Evolutionary conservation across 1,140 invertebrate genomes (phyloP).

Genomic region (Drosophila sturtevanti): DNA sequence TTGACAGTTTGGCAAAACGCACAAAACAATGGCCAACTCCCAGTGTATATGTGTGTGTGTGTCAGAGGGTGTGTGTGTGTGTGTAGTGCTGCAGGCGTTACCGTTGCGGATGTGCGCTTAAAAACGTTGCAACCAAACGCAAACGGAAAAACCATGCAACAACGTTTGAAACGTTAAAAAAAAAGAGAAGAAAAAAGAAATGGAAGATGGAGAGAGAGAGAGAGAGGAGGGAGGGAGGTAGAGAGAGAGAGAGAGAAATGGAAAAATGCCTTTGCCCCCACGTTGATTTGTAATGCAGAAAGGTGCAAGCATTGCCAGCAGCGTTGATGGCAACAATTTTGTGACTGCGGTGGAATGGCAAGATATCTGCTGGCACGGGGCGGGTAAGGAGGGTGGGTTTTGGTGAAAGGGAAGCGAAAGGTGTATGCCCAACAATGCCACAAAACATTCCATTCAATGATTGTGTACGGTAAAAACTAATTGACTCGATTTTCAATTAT

Average conservation of each 20-base stretch:
- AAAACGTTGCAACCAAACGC: constrained; percentile 43
- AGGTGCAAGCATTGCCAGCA: constrained; percentile 63
- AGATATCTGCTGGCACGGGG: background rate
- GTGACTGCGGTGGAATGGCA: too few species aligned
- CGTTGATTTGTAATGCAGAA: constrained; percentile 76
- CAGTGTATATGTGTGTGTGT: background rate
- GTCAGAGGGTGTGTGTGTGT: constrained; percentile 34
- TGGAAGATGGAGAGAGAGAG: too few species aligned
- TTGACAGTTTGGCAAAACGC: constrained; percentile 80
- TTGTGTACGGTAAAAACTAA: constrained; percentile 48
- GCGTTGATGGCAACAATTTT: constrained; percentile 37
- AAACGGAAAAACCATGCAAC: constrained; percentile 16
- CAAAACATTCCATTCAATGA: constrained; percentile 54
- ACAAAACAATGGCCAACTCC: constrained; percentile 51
- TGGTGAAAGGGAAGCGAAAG: background rate
- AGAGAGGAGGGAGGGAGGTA: too few species aligned
- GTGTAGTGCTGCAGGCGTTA: constrained; percentile 74
- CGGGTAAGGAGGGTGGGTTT: background rate
- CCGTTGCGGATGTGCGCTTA: constrained; percentile 70
- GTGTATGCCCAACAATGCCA: constrained; percentile 12
- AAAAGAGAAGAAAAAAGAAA: background rate
- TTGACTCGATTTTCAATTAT: constrained; percentile 61
- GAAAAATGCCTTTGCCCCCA: constrained; percentile 24
- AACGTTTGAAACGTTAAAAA: constrained; percentile 13
- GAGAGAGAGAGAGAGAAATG: constrained; percentile 1